Conservation (phyloP, 2,888 invertebrate species). For the Caenorhabditis plicata region DNA sequence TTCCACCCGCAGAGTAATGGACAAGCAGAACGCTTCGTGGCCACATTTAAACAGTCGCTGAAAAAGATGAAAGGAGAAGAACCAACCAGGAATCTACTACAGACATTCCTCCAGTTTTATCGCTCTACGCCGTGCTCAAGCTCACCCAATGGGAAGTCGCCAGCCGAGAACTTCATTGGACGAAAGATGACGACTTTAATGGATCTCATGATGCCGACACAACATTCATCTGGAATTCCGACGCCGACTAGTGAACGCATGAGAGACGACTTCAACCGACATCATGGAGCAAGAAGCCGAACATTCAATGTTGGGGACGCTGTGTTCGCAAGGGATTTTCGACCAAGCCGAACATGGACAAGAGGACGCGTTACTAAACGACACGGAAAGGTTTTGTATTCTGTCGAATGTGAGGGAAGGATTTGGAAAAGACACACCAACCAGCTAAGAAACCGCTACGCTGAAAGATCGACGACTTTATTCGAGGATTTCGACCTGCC, state of each 20-base stretch:
- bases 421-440: constrained; percentile 7
- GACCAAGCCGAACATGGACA: constrained; percentile 4
- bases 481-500: no score
- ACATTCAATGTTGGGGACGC: constrained; percentile 6
- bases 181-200: constrained; percentile 10
- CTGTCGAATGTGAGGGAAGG: not conserved
- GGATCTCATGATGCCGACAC: constrained; percentile 10
- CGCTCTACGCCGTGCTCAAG: constrained; percentile 12
- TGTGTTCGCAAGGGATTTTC: constrained; percentile 10
- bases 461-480: no score
- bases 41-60: no score
- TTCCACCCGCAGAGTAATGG: no score
- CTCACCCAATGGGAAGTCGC: constrained; percentile 4
- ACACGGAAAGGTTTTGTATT: not conserved
- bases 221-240: not conserved
- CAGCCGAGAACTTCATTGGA: constrained; percentile 31
- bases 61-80: no score
- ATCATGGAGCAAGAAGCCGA: constrained; percentile 2
- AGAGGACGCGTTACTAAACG: constrained; percentile 1
- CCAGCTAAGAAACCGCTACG: constrained; percentile 3
- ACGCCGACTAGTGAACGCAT: not conserved
- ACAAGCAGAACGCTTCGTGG: no score
- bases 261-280: constrained; percentile 14
- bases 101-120: constrained; percentile 17
- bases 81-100: constrained; percentile 4